Evolutionary conservation across 2,888 invertebrate species (phyloP).

Genomic region (Eupithecia subfuscata): DNA sequence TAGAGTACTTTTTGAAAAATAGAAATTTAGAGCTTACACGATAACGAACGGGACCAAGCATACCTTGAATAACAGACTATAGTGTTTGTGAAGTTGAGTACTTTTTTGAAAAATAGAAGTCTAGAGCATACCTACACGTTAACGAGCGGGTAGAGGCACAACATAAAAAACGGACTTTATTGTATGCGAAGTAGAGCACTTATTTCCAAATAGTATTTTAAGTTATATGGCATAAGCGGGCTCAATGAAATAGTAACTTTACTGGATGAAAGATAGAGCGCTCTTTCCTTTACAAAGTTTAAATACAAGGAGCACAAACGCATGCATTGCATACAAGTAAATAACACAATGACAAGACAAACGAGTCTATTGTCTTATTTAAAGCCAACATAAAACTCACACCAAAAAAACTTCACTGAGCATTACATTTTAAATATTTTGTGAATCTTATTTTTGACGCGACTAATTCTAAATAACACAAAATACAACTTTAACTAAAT

Average conservation of each 20-base stretch:
- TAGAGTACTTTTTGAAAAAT: background rate
- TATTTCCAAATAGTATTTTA: background rate
- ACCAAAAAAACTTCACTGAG: background rate
- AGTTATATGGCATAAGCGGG: background rate
- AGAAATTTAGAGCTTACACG: too few species aligned
- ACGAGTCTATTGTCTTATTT: background rate
- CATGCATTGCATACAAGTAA: background rate
- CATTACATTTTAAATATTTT: background rate
- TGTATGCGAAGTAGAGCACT: background rate
- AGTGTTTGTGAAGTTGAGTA: constrained; percentile 5
- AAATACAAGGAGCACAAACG: background rate
- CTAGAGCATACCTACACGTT: too few species aligned
- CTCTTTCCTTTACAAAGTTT: background rate
- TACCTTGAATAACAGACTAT: constrained; percentile 73
- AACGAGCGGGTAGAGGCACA: constrained; percentile 91
- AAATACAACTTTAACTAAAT: background rate
- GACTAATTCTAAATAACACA: background rate
- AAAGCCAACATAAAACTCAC: background rate
- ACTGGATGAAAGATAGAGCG: background rate
- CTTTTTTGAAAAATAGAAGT: background rate
- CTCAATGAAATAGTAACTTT: background rate
- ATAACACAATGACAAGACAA: background rate
- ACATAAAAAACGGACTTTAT: constrained; percentile 65
- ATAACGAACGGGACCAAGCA: too few species aligned
- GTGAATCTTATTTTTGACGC: background rate